Conservation (phyloP, 2,888 invertebrate genomes). For the Chirona hameri region DNA sequence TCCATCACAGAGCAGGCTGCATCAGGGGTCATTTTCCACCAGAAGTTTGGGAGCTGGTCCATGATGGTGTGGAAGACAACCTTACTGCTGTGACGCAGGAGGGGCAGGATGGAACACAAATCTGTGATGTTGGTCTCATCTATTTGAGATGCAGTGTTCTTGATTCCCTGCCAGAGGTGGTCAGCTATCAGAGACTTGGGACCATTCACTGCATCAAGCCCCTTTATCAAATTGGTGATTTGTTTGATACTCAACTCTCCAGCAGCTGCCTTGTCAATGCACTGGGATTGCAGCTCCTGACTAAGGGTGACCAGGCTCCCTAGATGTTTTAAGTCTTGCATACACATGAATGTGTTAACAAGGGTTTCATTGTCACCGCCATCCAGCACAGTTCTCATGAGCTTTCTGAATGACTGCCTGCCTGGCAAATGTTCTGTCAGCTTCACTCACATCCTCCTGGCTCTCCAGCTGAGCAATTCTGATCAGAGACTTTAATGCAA, state of each 20-base stretch:
- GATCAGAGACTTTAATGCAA: slow-evolving; percentile 51
- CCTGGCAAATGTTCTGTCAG: slow-evolving; percentile 48
- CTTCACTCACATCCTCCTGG: slow-evolving; percentile 42
- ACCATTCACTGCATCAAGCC: background rate
- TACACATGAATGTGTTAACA: slow-evolving; percentile 48
- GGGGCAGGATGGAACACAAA: slow-evolving; percentile 56
- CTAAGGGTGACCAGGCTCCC: background rate
- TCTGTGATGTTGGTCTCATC: slow-evolving; percentile 56
- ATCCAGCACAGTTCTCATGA: slow-evolving; percentile 51
- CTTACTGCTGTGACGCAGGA: slow-evolving; percentile 57
- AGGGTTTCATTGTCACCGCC: slow-evolving; percentile 48
- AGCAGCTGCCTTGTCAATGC: background rate
- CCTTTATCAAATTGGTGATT: background rate
- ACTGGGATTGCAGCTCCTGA: background rate
- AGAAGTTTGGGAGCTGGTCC: slow-evolving; percentile 55
- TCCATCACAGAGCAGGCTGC: background rate
- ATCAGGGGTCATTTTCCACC: slow-evolving; percentile 55
- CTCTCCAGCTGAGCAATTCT: slow-evolving; percentile 31
- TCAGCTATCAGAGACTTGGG: slow-evolving; percentile 49
- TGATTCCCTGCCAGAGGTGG: slow-evolving; percentile 63
- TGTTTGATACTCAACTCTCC: background rate
- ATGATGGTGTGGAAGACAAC: slow-evolving; percentile 58
- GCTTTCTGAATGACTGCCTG: slow-evolving; percentile 50
- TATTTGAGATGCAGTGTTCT: slow-evolving; percentile 57
- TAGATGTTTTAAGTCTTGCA: slow-evolving; percentile 39